Evolutionary conservation across 2,113 vertebrate genomes (phyloP), one percentile per base, ranked within the genome.

Genomic region (Nematolebias whitei): DNA sequence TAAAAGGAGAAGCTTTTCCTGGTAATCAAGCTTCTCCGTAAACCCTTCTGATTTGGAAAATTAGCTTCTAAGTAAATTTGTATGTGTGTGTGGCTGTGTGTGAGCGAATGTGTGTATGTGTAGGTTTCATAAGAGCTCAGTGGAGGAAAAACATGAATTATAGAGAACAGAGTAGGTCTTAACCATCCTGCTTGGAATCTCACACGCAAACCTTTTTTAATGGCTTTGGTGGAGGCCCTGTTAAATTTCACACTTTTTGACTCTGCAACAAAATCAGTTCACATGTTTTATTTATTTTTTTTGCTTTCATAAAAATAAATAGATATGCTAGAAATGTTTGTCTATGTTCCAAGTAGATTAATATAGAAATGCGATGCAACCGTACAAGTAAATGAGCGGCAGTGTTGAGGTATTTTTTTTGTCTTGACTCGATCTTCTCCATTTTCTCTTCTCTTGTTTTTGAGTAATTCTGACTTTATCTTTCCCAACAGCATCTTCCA

Each of bases 141-240:
- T 72, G 63, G 78, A 76, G 75, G 79, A 73, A 78, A 72, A 83
- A 68, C 86, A 89, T 91, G 83, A 91, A 92, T 93, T 89, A 92
- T 91, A 76, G 74, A 92, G 79, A 83, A 63, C 68, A 55, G 71
- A 85, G 79, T 75, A 71, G 79, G 78, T 87, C 76, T 85, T 67
- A 83, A 84, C 82, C 83, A 79, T 90, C 83, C 82, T 41, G 83
- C 88, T 89, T 85, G 78, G 78, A 89, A 76, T 80, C 71, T 78
- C 82, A 86, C 85, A 88, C 61, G 80, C 80, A 81, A 82, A 74
- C 47, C 68, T 73, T 74, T 80, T 71, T 76, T 56, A 83, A 80
- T 71, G 65, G 55, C 62, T 71, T 29, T 32, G 41, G 54, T 66
- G 5, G n/a, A 66, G 58, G 40, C 52, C 74, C 9, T 53, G 20